Evolutionary conservation across 1,140 invertebrate species (phyloP), one percentile per base, ranked within the genome.

Genomic region (Tribolium madens): DNA sequence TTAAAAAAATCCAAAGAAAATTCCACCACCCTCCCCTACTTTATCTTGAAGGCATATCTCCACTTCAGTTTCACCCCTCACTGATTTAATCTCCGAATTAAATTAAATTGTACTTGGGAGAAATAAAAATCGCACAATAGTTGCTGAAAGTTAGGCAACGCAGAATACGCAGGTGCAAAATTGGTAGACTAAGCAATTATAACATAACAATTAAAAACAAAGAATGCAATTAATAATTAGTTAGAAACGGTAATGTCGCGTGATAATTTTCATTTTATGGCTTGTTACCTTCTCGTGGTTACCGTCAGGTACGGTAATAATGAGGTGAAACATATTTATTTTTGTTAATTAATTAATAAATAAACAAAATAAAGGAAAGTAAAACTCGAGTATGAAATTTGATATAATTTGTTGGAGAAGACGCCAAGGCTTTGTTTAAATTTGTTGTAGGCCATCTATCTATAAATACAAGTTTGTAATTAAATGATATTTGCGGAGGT

Each of bases 141-240:
- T 42, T 42, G 36, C n/a, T 18, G 6, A 12, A 72, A 46, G 21
- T 71, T 72, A 72, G 46, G 70, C 70, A 72, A 72, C 70, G 21
- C 17, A 72, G 6, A 26, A 72, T 72, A 52, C 70, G 36, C 12
- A 31, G 13, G 18, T 50, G 70, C 50, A 13, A 50, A 47, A 72
- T 33, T 15, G 50, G 70, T 72, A 12, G 46, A 52, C 14, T 72
- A 26, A 72, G 12, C 17, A 21, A n/a, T 21, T 21, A 26, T 26
- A 3, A 26, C 6, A 26, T n/a, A 47, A 14, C 13, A 33, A 31
- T 31, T 15, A 42, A 42, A 10, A 42, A 42, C 36, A 42, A 42
- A n/a, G 36, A 42, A 21, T 21, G 18, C 3, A 4, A 26, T 26
- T 26, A 26, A 26, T 26, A n/a, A n/a, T n/a, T n/a, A 4, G 21